Evolutionary conservation across 2,888 invertebrate genomes (phyloP).

Genomic region (Metellina segmentata): DNA sequence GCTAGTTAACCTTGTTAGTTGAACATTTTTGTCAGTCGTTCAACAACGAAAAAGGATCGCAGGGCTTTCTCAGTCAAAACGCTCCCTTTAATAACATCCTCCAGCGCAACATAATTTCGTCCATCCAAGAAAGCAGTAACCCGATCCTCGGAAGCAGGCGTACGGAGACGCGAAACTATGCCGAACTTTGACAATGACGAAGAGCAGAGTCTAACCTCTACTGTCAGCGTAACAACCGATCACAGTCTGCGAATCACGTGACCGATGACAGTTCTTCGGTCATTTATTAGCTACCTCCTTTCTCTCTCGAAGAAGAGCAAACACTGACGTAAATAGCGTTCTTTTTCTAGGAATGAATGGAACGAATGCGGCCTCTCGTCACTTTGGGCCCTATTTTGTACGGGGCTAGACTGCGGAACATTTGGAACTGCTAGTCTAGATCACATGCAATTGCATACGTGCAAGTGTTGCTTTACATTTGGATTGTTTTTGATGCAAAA

Average conservation of each 20-base stretch:
- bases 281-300: slow-evolving; percentile 63
- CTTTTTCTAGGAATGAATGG: neutral
- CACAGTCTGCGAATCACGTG: slow-evolving; percentile 33
- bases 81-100: no score
- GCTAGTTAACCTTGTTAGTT: no score
- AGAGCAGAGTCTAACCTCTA: slow-evolving; percentile 60
- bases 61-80: no score
- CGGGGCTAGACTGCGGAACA: no score
- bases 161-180: neutral
- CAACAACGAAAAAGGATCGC: no score
- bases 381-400: neutral
- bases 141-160: neutral
- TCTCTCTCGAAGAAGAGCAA: slow-evolving; percentile 52
- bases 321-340: slow-evolving; percentile 70
- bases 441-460: no score
- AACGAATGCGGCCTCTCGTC: neutral
- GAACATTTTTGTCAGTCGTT: no score
- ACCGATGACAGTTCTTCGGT: slow-evolving; percentile 65
- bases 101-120: no score
- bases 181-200: slow-evolving; percentile 67
- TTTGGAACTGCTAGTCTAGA: no score
- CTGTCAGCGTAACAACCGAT: slow-evolving; percentile 67
- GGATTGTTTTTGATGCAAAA: no score
- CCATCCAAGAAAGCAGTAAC: neutral
- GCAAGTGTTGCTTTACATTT: no score